Percentiles rank a stretch among this genome's conserved stretches.
Conservation (phyloP, 2,888 invertebrate species). For the Hydroisotoma schaefferi region DNA sequence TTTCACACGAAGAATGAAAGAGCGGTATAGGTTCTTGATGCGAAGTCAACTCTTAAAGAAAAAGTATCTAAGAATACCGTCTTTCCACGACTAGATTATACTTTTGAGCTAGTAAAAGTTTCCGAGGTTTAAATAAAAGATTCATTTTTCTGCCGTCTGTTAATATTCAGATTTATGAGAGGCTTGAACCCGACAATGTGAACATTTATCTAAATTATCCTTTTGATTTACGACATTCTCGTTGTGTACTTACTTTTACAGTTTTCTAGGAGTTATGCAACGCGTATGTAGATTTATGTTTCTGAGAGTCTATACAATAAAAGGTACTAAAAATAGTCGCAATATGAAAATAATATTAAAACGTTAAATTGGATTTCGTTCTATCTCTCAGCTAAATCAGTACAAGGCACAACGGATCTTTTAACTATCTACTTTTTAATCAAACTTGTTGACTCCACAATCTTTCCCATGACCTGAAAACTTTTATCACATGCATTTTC, state of each 20-base stretch:
- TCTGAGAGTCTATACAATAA: too few species aligned
- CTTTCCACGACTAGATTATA: background rate
- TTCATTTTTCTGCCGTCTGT: constrained; percentile 7
- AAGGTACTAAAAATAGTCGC: too few species aligned
- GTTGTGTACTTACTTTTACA: background rate
- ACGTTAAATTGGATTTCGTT: too few species aligned
- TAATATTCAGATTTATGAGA: constrained; percentile 36
- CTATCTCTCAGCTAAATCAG: background rate
- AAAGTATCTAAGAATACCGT: too few species aligned
- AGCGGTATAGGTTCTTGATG: background rate
- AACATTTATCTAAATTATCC: constrained; percentile 35
- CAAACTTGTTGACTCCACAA: constrained; percentile 1
- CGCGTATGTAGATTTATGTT: too few species aligned
- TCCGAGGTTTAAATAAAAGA: too few species aligned
- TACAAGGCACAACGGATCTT: background rate
- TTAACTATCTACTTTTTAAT: background rate
- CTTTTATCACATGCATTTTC: background rate
- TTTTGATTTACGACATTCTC: constrained; percentile 27
- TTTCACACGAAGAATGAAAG: background rate
- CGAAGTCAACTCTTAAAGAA: background rate
- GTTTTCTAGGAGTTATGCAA: too few species aligned
- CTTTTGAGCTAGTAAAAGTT: background rate
- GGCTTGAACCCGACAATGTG: constrained; percentile 23
- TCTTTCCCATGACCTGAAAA: background rate
- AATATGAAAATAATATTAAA: too few species aligned